Base-by-base conservation (phyloP, 2,113 vertebrate species). In the Rhizomys pruinosus region DNA sequence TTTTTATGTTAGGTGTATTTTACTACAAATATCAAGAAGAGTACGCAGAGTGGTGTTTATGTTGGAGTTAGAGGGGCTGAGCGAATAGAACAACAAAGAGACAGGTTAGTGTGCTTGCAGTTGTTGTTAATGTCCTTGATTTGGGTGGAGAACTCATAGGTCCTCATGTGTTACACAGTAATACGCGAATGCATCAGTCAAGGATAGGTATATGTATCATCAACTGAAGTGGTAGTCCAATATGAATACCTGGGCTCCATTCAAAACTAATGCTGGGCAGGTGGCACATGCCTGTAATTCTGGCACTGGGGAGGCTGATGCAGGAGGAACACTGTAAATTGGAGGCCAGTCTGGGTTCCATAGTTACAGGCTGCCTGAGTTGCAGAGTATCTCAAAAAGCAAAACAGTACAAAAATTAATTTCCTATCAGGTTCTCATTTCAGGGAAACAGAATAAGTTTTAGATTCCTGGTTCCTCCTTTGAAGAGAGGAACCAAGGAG, bases 101-200 rank as follows among this genome's bases (percentile, higher is more conserved):
- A 39, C 47, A 89, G 5, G 61, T 73, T n/a, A 22, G 6, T 91
- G 11, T 90, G 73, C 79, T 91, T 78, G 84, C 72, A 89, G n/a
- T 78, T 81, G 44, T 25, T 89, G 9, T 93, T 66, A 78, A 90
- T 84, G 6, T 74, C 85, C 77, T 90, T 81, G 61, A 84, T 91
- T 89, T 86, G 52, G 10, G 19, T 80, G 4, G 7, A 42, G 34
- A 86, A 39, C 52, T 76, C 39, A 77, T 66, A 37, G 27, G 39
- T 92, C 52, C 42, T 84, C 71, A 64, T n/a, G 73, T 87, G 52
- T 29, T 0, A 79, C 63, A 87, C 19, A 12, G 42, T 42, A 81
- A 29, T 68, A 23, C 32, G 20, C 82, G 13, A 8, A 39, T 44
- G 16, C 37, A n/a, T 94, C 86, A 29, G 15, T 87, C 42, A 69